Evolutionary conservation across 2,888 invertebrate genomes (phyloP).

Genomic region (Conops quadrifasciatus): DNA sequence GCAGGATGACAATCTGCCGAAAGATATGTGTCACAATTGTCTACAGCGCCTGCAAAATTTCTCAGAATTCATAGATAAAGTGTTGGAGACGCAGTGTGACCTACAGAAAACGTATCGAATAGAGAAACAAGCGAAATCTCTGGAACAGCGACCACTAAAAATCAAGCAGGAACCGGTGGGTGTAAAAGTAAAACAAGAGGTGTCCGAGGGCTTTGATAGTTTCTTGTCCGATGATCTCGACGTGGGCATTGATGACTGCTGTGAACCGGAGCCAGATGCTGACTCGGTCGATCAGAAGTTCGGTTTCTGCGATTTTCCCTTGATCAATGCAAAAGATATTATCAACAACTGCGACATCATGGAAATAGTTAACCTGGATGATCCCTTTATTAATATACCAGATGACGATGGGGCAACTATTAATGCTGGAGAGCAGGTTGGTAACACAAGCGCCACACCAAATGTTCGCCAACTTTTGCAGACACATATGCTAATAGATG

Average conservation of each 20-base stretch:
- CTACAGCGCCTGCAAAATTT: slow-evolving; percentile 57
- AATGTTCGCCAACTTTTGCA: slow-evolving; percentile 53
- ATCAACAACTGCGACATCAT: slow-evolving; percentile 65
- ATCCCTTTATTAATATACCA: slow-evolving; percentile 62
- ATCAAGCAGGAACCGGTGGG: slow-evolving; percentile 63
- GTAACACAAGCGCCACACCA: slow-evolving; percentile 26
- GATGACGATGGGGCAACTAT: slow-evolving; percentile 56
- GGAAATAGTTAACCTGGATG: slow-evolving; percentile 64
- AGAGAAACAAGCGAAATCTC: slow-evolving; percentile 40
- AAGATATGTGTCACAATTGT: slow-evolving; percentile 59
- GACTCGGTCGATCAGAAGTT: slow-evolving; percentile 60
- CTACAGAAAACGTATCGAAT: slow-evolving; percentile 55
- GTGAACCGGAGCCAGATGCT: slow-evolving; percentile 47
- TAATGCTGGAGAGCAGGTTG: slow-evolving; percentile 19
- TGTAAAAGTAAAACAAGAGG: slow-evolving; percentile 63
- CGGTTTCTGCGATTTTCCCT: slow-evolving; percentile 60
- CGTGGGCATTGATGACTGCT: slow-evolving; percentile 48
- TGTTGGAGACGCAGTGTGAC: slow-evolving; percentile 59
- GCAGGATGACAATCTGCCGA: slow-evolving; percentile 60
- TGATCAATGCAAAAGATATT: slow-evolving; percentile 60
- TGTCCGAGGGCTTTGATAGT: slow-evolving; percentile 57
- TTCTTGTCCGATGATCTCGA: slow-evolving; percentile 56
- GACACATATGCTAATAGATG: slow-evolving; percentile 56
- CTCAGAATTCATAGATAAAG: slow-evolving; percentile 61
- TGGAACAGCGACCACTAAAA: slow-evolving; percentile 55